Evolutionary conservation across 1,140 invertebrate species (phyloP).

Genomic region (Drosophila kanapiae): DNA sequence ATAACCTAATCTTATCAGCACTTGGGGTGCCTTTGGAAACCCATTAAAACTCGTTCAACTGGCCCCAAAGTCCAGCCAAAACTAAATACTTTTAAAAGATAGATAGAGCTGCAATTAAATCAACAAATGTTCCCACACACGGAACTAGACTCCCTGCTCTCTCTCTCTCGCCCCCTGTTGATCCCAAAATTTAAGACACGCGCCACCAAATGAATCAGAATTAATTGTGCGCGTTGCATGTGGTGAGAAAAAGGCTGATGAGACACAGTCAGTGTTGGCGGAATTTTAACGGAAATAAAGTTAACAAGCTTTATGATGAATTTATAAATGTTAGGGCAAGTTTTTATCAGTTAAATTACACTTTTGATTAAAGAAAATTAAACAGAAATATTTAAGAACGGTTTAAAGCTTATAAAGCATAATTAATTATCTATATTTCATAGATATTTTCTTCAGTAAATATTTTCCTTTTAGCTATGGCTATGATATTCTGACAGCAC

Average conservation of each 20-base stretch:
- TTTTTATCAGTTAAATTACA: too few relatives aligned
- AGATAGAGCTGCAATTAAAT: constrained; percentile 8
- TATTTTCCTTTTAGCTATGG: not conserved
- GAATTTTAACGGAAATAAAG: not conserved
- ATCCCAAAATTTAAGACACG: constrained; percentile 27
- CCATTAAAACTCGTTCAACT: constrained; percentile 19
- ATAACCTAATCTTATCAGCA: constrained; percentile 51
- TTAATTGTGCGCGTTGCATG: constrained; percentile 28
- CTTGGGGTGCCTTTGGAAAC: constrained; percentile 3
- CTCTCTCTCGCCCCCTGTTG: not conserved
- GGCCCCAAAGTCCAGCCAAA: constrained; percentile 32
- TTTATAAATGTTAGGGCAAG: not conserved
- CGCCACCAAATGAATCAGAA: constrained; percentile 38
- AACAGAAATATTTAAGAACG: too few relatives aligned
- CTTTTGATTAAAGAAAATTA: not conserved
- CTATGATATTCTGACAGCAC: constrained; percentile 9
- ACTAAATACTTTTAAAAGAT: not conserved
- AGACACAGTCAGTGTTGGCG: not conserved
- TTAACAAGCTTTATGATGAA: too few relatives aligned
- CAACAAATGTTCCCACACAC: constrained; percentile 28
- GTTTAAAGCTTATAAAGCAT: not conserved
- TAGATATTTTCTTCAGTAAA: not conserved
- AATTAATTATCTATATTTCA: not conserved
- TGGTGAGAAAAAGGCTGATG: constrained; percentile 5
- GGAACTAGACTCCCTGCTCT: not conserved